These are phyloP conservation scores for Dinocampus coccinellae DNA, from an alignment of 2,888 invertebrate species.

Conservation along the genomic window DNA sequence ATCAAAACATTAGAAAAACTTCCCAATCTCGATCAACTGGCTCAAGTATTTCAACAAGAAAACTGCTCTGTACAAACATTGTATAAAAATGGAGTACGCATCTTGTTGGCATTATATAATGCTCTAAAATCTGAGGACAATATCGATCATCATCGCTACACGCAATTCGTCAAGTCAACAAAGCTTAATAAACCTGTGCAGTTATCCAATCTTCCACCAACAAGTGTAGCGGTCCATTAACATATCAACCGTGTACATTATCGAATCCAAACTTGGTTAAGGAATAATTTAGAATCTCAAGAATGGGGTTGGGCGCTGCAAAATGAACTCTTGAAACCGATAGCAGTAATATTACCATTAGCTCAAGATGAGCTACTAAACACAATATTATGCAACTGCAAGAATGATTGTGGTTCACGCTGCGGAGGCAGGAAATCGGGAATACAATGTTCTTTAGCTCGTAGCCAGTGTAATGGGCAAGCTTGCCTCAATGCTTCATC, in stretches of 20 bases:
- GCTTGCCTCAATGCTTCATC: too few relatives aligned
- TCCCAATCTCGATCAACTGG: too few relatives aligned
- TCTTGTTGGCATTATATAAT: background rate
- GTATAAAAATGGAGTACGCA: background rate
- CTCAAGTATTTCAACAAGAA: too few relatives aligned
- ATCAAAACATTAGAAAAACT: too few relatives aligned
- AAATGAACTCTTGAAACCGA: background rate
- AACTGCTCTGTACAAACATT: slow-evolving; percentile 41
- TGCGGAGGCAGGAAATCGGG: too few relatives aligned
- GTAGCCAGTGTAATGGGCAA: too few relatives aligned
- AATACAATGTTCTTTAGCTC: too few relatives aligned
- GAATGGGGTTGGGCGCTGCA: background rate
- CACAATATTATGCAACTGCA: background rate
- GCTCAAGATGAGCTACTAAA: background rate
- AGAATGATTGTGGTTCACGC: background rate
- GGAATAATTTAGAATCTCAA: slow-evolving; percentile 6
- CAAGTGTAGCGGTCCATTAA: background rate
- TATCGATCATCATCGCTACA: background rate
- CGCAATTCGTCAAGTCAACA: background rate
- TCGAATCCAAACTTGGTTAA: slow-evolving; percentile 6
- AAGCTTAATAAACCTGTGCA: slow-evolving; percentile 5
- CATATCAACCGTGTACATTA: slow-evolving; percentile 4
- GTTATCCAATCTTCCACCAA: slow-evolving; percentile 1
- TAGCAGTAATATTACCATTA: background rate
- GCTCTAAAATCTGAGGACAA: background rate